Conservation (phyloP, 2,113 vertebrate species). For the Axis porcinus region DNA sequence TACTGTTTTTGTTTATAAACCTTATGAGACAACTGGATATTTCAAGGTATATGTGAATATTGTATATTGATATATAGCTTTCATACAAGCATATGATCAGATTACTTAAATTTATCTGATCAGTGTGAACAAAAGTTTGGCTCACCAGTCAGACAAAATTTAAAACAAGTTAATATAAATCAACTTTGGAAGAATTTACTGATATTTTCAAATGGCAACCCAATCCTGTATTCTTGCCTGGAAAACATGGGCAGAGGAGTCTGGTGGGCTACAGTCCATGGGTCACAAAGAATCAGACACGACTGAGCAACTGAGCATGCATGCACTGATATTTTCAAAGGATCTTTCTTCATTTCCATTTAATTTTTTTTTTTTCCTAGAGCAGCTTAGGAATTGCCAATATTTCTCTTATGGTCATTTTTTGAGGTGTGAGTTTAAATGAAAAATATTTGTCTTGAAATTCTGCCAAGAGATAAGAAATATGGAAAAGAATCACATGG, state of each 20-base stretch:
- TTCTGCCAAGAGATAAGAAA: conserved; percentile 43
- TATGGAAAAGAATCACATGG: background rate
- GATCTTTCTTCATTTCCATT: background rate
- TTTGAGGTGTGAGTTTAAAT: conserved; percentile 20
- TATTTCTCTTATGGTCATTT: background rate
- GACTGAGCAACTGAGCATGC: background rate
- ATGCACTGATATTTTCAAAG: background rate
- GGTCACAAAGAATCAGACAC: background rate
- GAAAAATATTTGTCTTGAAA: conserved; percentile 62
- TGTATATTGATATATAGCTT: background rate
- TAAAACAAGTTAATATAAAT: conserved; percentile 3
- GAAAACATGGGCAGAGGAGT: background rate
- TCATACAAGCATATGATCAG: background rate
- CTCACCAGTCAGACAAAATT: background rate
- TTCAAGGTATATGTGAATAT: background rate
- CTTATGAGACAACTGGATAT: background rate
- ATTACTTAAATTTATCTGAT: conserved; percentile 2
- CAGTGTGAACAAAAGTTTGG: background rate
- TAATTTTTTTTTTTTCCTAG: background rate
- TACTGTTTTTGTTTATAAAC: background rate
- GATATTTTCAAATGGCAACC: background rate
- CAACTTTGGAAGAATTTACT: background rate
- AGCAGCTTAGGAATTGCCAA: background rate
- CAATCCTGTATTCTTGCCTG: background rate
- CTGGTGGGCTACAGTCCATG: background rate